Base-by-base conservation (phyloP, 2,888 invertebrate genomes). In the Nebria brevicollis region DNA sequence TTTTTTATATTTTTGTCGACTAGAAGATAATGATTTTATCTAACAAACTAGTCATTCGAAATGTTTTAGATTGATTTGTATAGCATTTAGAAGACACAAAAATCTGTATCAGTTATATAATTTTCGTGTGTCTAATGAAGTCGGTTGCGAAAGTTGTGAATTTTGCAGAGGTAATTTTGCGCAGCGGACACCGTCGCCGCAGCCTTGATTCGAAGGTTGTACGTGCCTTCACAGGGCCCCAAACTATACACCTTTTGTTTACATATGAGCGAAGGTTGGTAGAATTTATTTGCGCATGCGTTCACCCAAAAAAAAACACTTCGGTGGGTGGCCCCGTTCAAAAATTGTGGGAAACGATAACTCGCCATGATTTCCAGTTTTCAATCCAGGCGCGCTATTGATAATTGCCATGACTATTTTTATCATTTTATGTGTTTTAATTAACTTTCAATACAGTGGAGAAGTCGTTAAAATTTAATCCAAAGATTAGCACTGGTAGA, bases 231-330 rank as follows among this genome's bases (percentile, higher is more conserved):
- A 64, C 75, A 25, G 64, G 68, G 25, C 77, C 64, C 72, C 66
- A 42, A 73, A 66, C 66, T 72, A 72, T 41, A 41, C 42, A 78
- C 78, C 78, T 78, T 78, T 78, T 78, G 78, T 78, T 78, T 78
- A 78, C 73, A 78, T 66, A 34, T 42, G 77, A 26, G 43, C 68
- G 42, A 42, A 70, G 41, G 77, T 73, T 77, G 77, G 72, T 13
- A 70, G 15, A 25, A 25, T 70, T 25, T 54, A 54, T 54, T 54
- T 7, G 54, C 54, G 54, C 54, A 54, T 54, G 54, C 54, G 54
- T 54, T 54, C 4, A 13, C 13, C 34, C 34, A 54, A 54, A 8
- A 54, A 54, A 20, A 70, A 70, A 70, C 11, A 8, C 25, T 26
- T 70, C 26, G 70, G 25, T n/a, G 70, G 34, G 70, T 68, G 68